Evolutionary conservation across 1,140 invertebrate genomes (phyloP), one percentile per base, ranked within the genome.

Genomic region (Drosophila guanche): DNA sequence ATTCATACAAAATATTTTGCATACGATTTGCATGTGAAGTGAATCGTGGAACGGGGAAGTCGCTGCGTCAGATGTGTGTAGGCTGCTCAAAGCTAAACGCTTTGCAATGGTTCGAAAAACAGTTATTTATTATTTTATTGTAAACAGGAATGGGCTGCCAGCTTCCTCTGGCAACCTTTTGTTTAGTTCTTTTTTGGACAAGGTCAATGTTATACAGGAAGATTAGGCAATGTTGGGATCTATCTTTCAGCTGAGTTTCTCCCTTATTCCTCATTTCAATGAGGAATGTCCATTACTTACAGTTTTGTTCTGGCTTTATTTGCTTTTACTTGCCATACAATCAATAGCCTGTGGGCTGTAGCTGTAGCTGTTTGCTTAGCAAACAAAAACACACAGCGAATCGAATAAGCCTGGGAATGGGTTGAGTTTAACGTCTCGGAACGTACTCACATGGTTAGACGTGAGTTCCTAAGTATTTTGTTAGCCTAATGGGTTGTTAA

Each of bases 171-270:
- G 41, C 53, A 33, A 2, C 70, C 57, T 58, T 47, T 47, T 37
- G 69, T 48, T 74, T 40, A 8, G 10, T 29, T 73, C 55, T 71
- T 66, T 79, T 85, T 84, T 84, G 71, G 79, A 62, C 79, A 85
- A 84, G 79, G 79, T 85, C 80, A 85, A 84, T 85, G 80, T 60
- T 79, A 84, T 85, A 63, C 72, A 79, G 57, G 33, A 8, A 8
- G 25, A 68, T 68, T 42, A 51, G 22, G 55, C 60, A 72, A 59
- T 43, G 3, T 8, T 33, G 10, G 8, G 8, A 33, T 33, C 8
- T 10, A 33, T 37, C 33, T 37, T 8, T 5, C 4, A 4, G 33
- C 3, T 33, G 5, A 8, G 33, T 12, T 37, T 3, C 8, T 37
- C 10, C 3, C 3, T 3, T 37, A 4, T 37, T 37, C 10, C 10